Conservation (phyloP, 2,888 invertebrate species). For the Endomychus coccineus region DNA sequence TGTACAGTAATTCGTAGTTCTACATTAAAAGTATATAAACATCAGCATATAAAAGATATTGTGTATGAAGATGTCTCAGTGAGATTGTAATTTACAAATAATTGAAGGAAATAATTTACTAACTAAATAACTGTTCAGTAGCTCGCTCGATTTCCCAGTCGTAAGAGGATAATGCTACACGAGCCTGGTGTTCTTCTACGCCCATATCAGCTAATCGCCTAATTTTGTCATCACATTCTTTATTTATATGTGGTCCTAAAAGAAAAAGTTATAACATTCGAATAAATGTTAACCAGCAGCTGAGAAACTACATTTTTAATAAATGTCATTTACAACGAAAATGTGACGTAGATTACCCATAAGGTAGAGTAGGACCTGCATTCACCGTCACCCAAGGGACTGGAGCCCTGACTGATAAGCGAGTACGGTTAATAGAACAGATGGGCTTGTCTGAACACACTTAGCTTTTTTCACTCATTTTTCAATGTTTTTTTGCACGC, state of each 20-base stretch:
- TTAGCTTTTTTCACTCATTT: no score
- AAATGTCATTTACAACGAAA: no score
- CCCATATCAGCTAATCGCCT: constrained; percentile 90
- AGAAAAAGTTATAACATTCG: constrained; percentile 20
- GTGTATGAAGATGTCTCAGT: not conserved
- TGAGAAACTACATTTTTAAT: no score
- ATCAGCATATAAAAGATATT: not conserved
- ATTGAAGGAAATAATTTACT: constrained; percentile 40
- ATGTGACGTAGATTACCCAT: no score
- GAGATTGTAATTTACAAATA: constrained; percentile 2
- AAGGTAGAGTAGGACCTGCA: no score
- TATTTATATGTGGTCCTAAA: constrained; percentile 63
- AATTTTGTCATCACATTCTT: constrained; percentile 82
- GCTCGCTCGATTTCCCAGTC: constrained; percentile 92
- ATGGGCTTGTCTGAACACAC: no score
- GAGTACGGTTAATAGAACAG: no score
- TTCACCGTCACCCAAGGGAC: no score
- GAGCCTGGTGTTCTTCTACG: constrained; percentile 79
- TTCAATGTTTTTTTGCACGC: no score
- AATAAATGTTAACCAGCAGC: no score
- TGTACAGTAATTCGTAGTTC: constrained; percentile 1
- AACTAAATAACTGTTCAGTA: constrained; percentile 81
- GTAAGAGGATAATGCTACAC: constrained; percentile 83
- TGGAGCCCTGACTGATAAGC: no score
- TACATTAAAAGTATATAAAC: not conserved